Evolutionary conservation across 2,797 vertebrate species (phyloP), one percentile per base, ranked within the genome.

Genomic region (Manis javanica): DNA sequence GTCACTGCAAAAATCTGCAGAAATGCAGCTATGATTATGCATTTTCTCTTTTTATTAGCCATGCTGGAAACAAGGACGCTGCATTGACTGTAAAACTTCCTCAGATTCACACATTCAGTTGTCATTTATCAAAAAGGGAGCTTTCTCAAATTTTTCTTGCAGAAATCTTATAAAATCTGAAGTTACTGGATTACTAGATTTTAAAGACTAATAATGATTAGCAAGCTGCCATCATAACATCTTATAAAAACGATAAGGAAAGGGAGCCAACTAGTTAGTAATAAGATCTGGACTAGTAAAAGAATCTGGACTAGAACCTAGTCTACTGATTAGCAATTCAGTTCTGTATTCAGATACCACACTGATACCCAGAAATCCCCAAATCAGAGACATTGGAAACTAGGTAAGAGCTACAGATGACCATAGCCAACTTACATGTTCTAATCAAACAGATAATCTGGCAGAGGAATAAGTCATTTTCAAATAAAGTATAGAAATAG

Each of bases 121-220:
- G 46, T 29, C 37, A 78, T 61, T 82, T 34, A 71, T 49, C 23
- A 34, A 74, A 91, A 95, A 49, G 24, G 13, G 14, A 92, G 3
- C 11, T 61, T 83, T 90, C 24, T 26, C 29, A 61, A 23, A 39
- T 29, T 83, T 64, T 49, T 78, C 71, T 74, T 88, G 4, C 3
- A 59, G 29, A 93, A 59, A 86, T 90, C 37, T 75, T 91, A 66
- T 81, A 82, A 95, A 87, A 90, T 24, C 2, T 61, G 5, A 23
- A 88, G 95, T 39, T 63, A 53, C 51, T 46, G 74, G 42, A 91
- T 81, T 79, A 85, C 24, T 96, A n/a, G 37, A 72, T 91, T 77
- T 92, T 79, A 46, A 93, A 90, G 21, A n/a, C 64, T 66, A 9
- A 66, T 71, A 63, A 74, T 79, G 8, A 74, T 79, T 46, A 64